Base-by-base conservation (phyloP, 1,140 invertebrate species). In the Tetramorium alpestre region DNA sequence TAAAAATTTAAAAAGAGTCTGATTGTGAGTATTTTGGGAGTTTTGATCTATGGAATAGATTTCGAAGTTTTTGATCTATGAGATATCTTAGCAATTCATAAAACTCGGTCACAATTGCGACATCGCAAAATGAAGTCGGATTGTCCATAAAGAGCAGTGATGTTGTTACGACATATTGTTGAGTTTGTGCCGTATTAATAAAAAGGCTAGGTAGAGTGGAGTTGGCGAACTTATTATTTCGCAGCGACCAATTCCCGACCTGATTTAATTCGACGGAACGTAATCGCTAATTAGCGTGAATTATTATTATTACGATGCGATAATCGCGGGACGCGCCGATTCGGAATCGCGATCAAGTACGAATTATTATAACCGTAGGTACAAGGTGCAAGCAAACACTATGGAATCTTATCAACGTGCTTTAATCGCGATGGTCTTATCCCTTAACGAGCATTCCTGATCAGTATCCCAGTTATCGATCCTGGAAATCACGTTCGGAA, bases 391-490 rank as follows among this genome's bases (percentile, higher is more conserved):
- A 62, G 82, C 58, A 33, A 56, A 54, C 22, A 41, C n/a, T 64
- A 10, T 10, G 13, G 28, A 41, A 44, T 77, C 49, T 51, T 65
- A 78, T 28, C 73, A 38, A 62, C 7, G 33, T 47, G 13, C 16
- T 56, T 85, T 56, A 67, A 85, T 85, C 81, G 70, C 65, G 47
- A 87, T 78, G 44, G 51, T 49, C 73, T 77, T 87, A 85, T 90
- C 86, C 69, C 13, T 54, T 90, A 90, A 90, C 82, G 86, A 85
- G 64, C 60, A 88, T 90, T 86, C 76, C 7, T 8, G 81, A 88
- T 90, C 89, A 64, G 64, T 90, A 90, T 90, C 80, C 88, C 65
- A 75, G 73, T 81, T 90, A 90, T 90, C 89, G 89, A 88, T 87
- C 51, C 69, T 64, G 87, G 73, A 69, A 90, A 90, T 90, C 89